Evolutionary conservation across 1,140 invertebrate species (phyloP).

Genomic region (Zophobas atratus): DNA sequence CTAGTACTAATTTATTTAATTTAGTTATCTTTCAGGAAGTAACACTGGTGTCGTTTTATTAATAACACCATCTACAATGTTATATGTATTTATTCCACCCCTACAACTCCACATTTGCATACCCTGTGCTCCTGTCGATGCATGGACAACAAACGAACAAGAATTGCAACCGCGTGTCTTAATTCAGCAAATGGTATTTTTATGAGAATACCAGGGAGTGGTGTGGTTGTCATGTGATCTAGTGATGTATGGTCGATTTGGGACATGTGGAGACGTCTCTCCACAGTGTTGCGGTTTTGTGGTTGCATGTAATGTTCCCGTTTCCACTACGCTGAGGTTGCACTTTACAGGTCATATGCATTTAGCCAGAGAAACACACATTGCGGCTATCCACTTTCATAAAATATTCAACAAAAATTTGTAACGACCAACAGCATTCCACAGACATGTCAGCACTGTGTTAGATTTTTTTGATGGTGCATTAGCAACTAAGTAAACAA

Average conservation of each 20-base stretch:
- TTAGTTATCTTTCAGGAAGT: too few relatives aligned
- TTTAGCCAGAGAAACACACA: constrained; percentile 35
- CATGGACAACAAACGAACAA: not conserved
- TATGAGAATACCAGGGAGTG: constrained; percentile 41
- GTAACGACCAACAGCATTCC: constrained; percentile 21
- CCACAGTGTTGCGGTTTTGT: constrained; percentile 46
- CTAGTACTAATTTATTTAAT: too few relatives aligned
- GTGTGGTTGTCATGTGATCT: constrained; percentile 48
- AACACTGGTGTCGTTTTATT: too few relatives aligned
- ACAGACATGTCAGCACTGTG: constrained; percentile 4
- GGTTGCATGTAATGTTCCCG: constrained; percentile 43
- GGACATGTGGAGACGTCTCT: constrained; percentile 43
- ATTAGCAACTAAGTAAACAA: too few relatives aligned
- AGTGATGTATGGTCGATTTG: constrained; percentile 45
- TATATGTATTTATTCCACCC: too few relatives aligned
- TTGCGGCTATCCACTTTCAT: constrained; percentile 22
- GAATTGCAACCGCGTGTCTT: constrained; percentile 13
- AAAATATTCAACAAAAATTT: constrained; percentile 37
- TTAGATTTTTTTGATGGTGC: not conserved
- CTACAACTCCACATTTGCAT: too few relatives aligned
- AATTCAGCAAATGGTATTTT: constrained; percentile 46
- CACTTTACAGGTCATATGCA: constrained; percentile 45
- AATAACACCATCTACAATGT: too few relatives aligned
- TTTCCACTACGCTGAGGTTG: constrained; percentile 47
- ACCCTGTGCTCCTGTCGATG: not conserved